Conservation (phyloP, 1,140 invertebrate species). For the Aporrectodea caliginosa region DNA sequence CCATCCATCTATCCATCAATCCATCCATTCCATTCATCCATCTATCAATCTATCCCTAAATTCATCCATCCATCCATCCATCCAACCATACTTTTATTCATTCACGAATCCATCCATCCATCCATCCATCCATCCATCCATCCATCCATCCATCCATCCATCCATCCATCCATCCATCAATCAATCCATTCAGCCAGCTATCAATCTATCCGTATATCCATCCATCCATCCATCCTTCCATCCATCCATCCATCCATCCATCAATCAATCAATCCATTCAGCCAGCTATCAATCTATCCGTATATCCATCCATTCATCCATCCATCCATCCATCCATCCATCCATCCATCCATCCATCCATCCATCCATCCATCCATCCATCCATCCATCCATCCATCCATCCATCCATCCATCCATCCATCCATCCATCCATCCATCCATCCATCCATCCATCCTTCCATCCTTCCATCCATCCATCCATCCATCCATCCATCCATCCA, state of each 20-base stretch:
- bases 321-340: constrained; percentile 9
- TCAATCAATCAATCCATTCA: too few relatives aligned
- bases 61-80: not conserved
- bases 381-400: constrained; percentile 10
- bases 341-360: constrained; percentile 16
- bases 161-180: too few relatives aligned
- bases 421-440: constrained; percentile 16
- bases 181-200: too few relatives aligned
- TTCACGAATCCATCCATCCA: not conserved
- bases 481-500: constrained; percentile 5
- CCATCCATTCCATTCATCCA: too few relatives aligned
- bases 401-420: constrained; percentile 16
- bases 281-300: too few relatives aligned
- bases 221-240: constrained; percentile 14
- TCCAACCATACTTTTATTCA: not conserved
- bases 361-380: constrained; percentile 12
- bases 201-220: constrained; percentile 8
- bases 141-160: constrained; percentile 12
- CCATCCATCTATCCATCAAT: too few relatives aligned
- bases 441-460: constrained; percentile 14
- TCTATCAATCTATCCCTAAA: too few relatives aligned
- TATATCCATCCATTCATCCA: too few relatives aligned
- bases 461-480: not conserved
- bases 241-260: constrained; percentile 12
- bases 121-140: constrained; percentile 16